Evolutionary conservation across 2,797 vertebrate genomes (phyloP), one percentile per base, ranked within the genome.

Genomic region (Falco concolor): DNA sequence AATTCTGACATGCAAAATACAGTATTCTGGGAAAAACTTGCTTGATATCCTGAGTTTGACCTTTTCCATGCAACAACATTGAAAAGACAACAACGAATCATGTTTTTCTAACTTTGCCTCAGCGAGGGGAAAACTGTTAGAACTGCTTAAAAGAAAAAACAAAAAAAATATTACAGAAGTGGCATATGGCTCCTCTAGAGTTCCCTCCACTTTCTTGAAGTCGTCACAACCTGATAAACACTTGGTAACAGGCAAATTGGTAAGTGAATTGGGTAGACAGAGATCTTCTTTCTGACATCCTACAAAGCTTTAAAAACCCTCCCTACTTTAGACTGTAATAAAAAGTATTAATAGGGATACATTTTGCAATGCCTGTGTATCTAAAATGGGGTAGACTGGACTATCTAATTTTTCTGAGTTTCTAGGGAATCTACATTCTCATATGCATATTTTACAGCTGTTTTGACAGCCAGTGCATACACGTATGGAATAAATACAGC

Each of bases 391-490:
- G 20, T 47, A 90, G 80, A 27, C 44, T 81, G 61, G 75, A 50
- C 87, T 67, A 50, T 34, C 36, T 90, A 49, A 44, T 50, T 78
- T 95, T 87, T 84, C 57, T 79, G 70, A 84, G n/a, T 67, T 87
- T 76, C 81, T 63, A 83, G 40, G 70, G 84, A 84, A 86, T 56
- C 84, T 80, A 11, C 32, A 20, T 89, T 87, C n/a, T 81, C 16
- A 36, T 70, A 24, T 81, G 50, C 38, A 52, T 89, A 65, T 59
- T 91, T 94, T 88, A 72, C 73, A 93, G 91, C 87, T 95, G 40
- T 92, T 96, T 93, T 96, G 87, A 95, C 78, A 96, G 73, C 61
- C 81, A 84, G 30, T 76, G 52, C 72, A 80, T 82, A 96, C 83
- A 78, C 52, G 67, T 34, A 65, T 10, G 77, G 67, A 91, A 85